These are phyloP conservation scores for Podarcis lilfordi DNA, from an alignment of 2,797 vertebrate species.

Conservation along the genomic window DNA sequence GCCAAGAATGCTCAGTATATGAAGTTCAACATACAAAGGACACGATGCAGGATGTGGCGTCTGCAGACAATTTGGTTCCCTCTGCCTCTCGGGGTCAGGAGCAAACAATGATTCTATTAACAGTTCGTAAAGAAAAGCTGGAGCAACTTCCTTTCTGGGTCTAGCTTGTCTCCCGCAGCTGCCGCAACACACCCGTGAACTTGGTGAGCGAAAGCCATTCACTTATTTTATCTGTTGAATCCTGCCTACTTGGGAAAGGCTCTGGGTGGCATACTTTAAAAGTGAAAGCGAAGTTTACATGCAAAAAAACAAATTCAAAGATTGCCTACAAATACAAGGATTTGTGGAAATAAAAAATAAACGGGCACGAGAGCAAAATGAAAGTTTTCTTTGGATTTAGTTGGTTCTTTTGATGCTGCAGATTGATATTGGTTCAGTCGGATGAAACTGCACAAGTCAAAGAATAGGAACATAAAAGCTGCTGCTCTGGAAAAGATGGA, in stretches of 20 bases:
- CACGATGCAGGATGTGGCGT: neutral
- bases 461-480: neutral
- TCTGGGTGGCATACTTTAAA: neutral
- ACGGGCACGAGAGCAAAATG: neutral
- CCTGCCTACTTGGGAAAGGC: neutral
- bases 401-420: neutral
- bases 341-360: neutral
- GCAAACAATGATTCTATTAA: neutral
- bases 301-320: neutral
- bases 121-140: neutral
- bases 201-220: too few relatives aligned
- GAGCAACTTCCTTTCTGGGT: neutral
- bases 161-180: neutral
- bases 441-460: too few relatives aligned
- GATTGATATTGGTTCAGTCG: too few relatives aligned
- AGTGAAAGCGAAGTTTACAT: neutral
- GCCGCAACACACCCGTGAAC: neutral
- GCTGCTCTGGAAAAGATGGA: too few relatives aligned
- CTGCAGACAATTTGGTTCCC: neutral
- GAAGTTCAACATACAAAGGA: neutral
- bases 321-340: neutral
- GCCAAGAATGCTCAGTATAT: neutral
- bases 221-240: neutral
- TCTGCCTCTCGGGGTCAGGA: neutral
- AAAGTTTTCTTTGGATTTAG: neutral